Evolutionary conservation across 2,113 vertebrate genomes (phyloP).

Genomic region (Neopipo cinnamomea): DNA sequence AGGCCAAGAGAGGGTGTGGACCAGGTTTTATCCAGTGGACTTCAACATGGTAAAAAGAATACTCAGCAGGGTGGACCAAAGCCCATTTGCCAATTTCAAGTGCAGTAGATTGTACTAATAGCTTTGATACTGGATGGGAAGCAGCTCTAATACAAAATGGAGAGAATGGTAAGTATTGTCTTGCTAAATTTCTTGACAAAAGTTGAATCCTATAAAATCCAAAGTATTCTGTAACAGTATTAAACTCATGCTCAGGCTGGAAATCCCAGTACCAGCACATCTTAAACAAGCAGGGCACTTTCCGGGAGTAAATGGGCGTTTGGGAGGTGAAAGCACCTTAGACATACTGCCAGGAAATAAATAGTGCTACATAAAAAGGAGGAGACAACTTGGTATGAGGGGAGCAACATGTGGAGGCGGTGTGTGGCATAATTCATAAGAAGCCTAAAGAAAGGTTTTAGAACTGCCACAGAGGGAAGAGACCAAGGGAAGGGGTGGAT

Average conservation of each 20-base stretch:
- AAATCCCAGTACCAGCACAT: background rate
- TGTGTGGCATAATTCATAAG: background rate
- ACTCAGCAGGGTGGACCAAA: background rate
- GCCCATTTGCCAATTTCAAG: background rate
- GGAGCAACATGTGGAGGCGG: background rate
- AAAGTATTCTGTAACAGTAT: background rate
- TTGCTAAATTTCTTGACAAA: background rate
- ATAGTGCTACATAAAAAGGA: background rate
- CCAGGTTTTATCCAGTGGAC: background rate
- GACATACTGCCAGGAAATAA: background rate
- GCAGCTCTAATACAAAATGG: background rate
- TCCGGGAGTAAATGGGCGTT: background rate
- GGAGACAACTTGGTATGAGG: background rate
- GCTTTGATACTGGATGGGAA: background rate
- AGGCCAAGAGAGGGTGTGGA: background rate
- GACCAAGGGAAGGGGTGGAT: background rate
- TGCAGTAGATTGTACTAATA: background rate
- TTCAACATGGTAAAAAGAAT: accelerated
- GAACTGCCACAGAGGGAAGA: background rate
- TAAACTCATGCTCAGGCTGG: background rate
- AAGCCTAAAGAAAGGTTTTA: background rate
- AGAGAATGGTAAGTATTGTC: background rate
- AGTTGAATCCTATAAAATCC: background rate
- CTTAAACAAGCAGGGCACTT: background rate
- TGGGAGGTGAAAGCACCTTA: background rate